A percentile compares a stretch with the other conserved stretches of the same genome.
Evolutionary conservation across 2,113 vertebrate genomes (phyloP).

Genomic region (Melanostigma gelatinosum): DNA sequence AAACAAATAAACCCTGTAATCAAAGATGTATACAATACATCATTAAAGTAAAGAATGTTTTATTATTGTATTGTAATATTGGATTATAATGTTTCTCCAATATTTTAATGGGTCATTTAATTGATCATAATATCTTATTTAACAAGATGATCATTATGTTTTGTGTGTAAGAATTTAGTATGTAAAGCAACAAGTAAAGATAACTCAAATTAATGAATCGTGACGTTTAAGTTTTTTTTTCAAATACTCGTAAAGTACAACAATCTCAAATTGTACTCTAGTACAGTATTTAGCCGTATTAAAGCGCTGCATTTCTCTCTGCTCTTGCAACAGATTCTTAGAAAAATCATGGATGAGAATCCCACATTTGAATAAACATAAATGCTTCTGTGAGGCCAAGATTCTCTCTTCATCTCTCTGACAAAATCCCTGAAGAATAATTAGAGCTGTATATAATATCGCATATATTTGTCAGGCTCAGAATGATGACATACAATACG

Average conservation of each 20-base stretch:
- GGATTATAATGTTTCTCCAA: no score
- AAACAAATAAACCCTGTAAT: neutral
- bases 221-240: no score
- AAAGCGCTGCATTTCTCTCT: neutral
- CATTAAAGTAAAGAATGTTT: neutral
- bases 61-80: neutral
- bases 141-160: no score
- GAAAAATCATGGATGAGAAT: no score
- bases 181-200: neutral
- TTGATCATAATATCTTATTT: neutral
- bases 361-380: no score
- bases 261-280: no score
- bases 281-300: neutral
- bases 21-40: neutral
- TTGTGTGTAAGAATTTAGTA: neutral
- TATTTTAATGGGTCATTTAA: no score
- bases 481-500: slow-evolving; percentile 36
- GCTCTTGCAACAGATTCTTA: no score
- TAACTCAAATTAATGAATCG: no score
- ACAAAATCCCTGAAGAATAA: slow-evolving; percentile 18
- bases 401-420: neutral
- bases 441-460: slow-evolving; percentile 33
- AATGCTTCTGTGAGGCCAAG: no score
- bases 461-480: neutral
- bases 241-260: no score